phyloP scores from a whole-genome alignment of 1,140 invertebrate species.

The Dinoponera quadriceps region DNA sequence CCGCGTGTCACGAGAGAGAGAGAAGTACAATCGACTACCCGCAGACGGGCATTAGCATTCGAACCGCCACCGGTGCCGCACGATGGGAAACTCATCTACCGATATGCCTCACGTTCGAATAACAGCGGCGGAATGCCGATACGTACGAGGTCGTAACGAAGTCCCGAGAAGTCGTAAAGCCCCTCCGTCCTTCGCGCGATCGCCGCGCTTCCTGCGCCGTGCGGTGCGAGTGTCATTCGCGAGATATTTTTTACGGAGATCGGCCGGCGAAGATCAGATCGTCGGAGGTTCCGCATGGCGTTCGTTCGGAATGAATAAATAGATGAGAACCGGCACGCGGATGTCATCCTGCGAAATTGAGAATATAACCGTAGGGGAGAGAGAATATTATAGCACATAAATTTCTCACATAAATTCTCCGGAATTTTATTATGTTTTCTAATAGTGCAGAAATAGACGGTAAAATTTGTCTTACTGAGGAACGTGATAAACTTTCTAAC shows the following conservation, averaged over 20 bases:
- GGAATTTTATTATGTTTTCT: too few species aligned
- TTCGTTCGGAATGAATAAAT: too few species aligned
- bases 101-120: constrained; percentile 59
- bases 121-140: constrained; percentile 64
- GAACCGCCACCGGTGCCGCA: constrained; percentile 56
- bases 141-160: constrained; percentile 56
- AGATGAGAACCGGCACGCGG: too few species aligned
- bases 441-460: too few species aligned
- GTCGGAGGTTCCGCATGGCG: too few species aligned
- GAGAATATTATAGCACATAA: not conserved
- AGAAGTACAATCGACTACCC: constrained; percentile 61
- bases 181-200: constrained; percentile 36
- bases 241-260: too few species aligned
- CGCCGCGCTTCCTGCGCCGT: constrained; percentile 1
- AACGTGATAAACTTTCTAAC: too few species aligned
- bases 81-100: constrained; percentile 67
- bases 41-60: constrained; percentile 70
- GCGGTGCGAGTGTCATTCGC: not conserved
- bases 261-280: too few species aligned
- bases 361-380: too few species aligned
- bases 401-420: too few species aligned
- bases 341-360: too few species aligned
- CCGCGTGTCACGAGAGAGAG: constrained; percentile 61
- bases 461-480: too few species aligned
- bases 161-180: constrained; percentile 60